phyloP scores from a whole-genome alignment of 1,140 invertebrate genomes.

The Aleiodes sp. region DNA sequence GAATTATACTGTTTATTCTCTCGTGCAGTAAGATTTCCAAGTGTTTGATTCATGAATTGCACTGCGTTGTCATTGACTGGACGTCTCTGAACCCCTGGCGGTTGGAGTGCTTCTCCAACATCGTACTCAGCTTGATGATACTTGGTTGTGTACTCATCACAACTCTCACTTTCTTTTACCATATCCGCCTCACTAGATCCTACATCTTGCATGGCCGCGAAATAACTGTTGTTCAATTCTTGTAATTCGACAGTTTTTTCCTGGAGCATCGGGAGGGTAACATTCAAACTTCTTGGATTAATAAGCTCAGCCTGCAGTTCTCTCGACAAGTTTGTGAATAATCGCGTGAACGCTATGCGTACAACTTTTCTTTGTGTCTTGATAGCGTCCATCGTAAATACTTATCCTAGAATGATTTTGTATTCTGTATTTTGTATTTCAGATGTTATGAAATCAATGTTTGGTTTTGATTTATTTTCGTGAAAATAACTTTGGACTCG shows the following conservation, averaged over 20 bases:
- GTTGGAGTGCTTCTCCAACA: not conserved
- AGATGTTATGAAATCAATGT: too few relatives aligned
- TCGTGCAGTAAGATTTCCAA: conserved; percentile 31
- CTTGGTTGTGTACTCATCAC: conserved; percentile 19
- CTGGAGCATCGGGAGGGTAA: conserved; percentile 10
- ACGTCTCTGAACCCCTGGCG: not conserved
- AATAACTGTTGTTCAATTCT: not conserved
- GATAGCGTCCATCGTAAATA: too few relatives aligned
- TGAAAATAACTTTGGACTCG: too few relatives aligned
- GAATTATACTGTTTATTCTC: conserved; percentile 49
- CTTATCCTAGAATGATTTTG: too few relatives aligned
- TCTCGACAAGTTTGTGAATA: too few relatives aligned
- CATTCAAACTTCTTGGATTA: too few relatives aligned
- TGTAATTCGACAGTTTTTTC: conserved; percentile 21
- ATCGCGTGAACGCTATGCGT: too few relatives aligned
- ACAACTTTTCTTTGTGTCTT: too few relatives aligned
- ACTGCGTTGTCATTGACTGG: not conserved
- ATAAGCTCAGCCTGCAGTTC: too few relatives aligned
- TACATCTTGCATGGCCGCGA: conserved; percentile 2
- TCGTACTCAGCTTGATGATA: not conserved
- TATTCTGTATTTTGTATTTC: too few relatives aligned
- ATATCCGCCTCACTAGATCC: not conserved
- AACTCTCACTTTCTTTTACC: not conserved
- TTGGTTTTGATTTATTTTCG: too few relatives aligned
- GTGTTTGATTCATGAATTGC: not conserved